Base-by-base conservation (phyloP, 1,140 invertebrate species). In the Brachionus rotundiformis region DNA sequence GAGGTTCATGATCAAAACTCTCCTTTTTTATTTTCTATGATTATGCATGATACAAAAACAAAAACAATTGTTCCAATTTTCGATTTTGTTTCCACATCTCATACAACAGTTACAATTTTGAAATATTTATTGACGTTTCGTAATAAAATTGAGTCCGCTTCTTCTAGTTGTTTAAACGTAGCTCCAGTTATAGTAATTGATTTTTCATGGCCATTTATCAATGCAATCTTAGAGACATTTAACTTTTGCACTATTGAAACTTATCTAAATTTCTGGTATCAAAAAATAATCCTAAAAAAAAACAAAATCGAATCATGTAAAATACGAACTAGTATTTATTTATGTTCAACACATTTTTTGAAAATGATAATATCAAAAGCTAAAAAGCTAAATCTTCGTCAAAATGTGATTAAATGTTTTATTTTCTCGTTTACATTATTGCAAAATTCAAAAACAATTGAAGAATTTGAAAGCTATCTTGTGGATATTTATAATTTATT, bases 291-390 rank as follows among this genome's bases (percentile, higher is more conserved):
- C n/a, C 19, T 33, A 16, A 33, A 68, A 36, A 68, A 68, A 68
- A 31, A 65, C 25, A 65, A 7, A 31, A 13, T 68, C 33, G 19
- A 36, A 68, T 68, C n/a, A 23, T 68, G 39, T 8, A 10, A 16
- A 10, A 33, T 68, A n/a, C 3, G 3, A 33, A 68, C 63, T n/a
- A 68, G 16, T 16, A 39, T 68, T 36, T 68, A 68, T 25, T 68
- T 68, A n/a, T 68, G 63, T 68, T 68, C 63, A 68, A 68, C 63
- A 36, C 63, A 68, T n/a, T 68, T 68, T 68, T 36, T 68, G n/a
- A 68, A 68, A 33, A 13, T 68, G 13, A 36, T 68, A 19, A 36
- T 36, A 13, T 68, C 63, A 68, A 68, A 68, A 39, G 31, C n/a
- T n/a, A 7, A 33, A n/a, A 68, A 68, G 31, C 5, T 68, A n/a